Conservation (phyloP, 2,797 vertebrate genomes). For the Anas bernieri region DNA sequence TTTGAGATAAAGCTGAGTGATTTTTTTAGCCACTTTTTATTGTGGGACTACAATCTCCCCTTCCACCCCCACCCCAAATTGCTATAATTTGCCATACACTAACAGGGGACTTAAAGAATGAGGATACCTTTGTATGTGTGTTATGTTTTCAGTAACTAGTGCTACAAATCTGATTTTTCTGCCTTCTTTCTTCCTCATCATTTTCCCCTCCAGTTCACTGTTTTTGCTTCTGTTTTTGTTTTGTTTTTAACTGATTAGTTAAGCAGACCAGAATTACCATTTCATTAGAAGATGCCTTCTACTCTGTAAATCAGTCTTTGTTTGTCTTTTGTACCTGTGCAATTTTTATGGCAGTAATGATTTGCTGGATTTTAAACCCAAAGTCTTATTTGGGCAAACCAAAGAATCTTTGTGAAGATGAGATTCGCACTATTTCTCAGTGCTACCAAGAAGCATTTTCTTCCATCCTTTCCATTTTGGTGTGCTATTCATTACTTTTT, state of each 20-base stretch:
- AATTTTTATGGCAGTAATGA: neutral
- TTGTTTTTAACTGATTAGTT: neutral
- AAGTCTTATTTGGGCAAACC: neutral
- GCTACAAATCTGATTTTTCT: neutral
- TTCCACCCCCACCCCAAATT: neutral
- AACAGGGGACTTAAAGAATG: neutral
- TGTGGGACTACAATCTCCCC: neutral
- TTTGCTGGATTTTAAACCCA: neutral
- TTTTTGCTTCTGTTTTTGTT: neutral
- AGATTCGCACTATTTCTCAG: neutral
- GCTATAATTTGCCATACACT: neutral
- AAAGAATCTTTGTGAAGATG: neutral
- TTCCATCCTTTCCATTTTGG: neutral
- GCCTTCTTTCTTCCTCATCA: rapidly evolving
- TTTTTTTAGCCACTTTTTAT: neutral
- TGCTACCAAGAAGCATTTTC: neutral
- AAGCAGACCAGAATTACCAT: neutral
- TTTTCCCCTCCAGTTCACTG: neutral
- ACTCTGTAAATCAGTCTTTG: neutral
- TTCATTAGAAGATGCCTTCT: neutral
- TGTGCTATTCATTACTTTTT: neutral
- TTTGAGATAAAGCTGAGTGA: neutral
- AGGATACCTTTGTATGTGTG: neutral
- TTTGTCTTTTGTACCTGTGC: neutral
- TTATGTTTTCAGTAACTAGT: neutral